Evolutionary conservation across 2,113 vertebrate species (phyloP).

Genomic region (Bungarus multicinctus): DNA sequence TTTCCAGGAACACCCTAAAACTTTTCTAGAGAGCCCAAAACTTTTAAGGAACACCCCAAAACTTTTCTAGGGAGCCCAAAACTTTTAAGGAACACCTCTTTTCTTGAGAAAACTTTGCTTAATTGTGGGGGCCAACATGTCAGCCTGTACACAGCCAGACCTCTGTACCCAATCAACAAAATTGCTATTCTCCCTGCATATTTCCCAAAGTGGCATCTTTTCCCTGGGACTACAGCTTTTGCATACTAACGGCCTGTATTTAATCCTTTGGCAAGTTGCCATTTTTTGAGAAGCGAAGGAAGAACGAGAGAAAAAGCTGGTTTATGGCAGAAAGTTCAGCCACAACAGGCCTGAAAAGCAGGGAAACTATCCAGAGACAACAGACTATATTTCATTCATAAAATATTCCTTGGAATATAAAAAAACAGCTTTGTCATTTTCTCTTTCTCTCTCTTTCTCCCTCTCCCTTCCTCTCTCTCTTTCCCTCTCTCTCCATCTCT

Average conservation of each 20-base stretch:
- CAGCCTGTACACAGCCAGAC: neutral
- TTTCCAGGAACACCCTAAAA: too few species aligned
- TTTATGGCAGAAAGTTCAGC: constrained; percentile 35
- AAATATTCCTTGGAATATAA: constrained; percentile 21
- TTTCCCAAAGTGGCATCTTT: constrained; percentile 43
- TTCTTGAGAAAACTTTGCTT: neutral
- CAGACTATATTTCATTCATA: constrained; percentile 35
- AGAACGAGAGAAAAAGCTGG: constrained; percentile 16
- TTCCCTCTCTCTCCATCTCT: too few species aligned
- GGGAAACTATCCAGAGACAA: neutral
- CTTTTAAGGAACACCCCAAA: rapidly evolving
- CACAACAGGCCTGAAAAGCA: constrained; percentile 30
- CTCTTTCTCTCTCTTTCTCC: too few species aligned
- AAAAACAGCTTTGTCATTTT: neutral
- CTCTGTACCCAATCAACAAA: constrained; percentile 17
- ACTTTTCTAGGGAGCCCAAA: too few species aligned
- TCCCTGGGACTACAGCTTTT: constrained; percentile 35
- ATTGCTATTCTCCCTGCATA: neutral
- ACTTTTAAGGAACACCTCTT: too few species aligned
- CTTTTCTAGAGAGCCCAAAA: too few species aligned
- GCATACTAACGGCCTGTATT: constrained; percentile 46
- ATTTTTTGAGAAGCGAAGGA: constrained; percentile 34
- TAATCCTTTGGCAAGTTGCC: constrained; percentile 47
- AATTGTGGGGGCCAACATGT: neutral
- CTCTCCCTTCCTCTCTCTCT: too few species aligned